Conservation (phyloP, 2,113 vertebrate species). For the Coturnix japonica region DNA sequence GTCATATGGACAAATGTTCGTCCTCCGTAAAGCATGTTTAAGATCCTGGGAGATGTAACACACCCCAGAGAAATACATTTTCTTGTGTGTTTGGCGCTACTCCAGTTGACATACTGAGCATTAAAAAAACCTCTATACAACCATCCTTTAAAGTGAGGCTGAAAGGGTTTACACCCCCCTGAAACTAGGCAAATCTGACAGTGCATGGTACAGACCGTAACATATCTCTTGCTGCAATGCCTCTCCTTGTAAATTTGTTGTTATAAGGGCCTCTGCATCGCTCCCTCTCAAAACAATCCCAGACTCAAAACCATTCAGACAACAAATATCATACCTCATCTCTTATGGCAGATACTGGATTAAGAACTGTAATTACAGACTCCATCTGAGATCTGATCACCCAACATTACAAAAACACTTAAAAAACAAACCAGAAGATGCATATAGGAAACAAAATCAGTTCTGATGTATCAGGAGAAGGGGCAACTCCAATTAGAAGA, state of each 20-base stretch:
- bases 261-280: not conserved
- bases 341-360: not conserved
- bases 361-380: not conserved
- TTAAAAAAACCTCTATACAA: not conserved
- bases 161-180: not conserved
- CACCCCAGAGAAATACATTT: not conserved
- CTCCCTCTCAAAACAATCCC: not conserved
- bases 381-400: not conserved
- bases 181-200: not conserved
- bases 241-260: accelerated
- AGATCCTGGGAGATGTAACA: not conserved
- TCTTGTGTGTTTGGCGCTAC: not conserved
- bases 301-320: not conserved
- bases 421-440: not conserved
- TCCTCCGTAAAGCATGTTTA: not conserved
- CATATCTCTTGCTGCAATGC: not conserved
- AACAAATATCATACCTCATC: not conserved
- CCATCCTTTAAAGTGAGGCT: not conserved
- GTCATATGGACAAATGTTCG: not conserved
- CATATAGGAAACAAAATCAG: not conserved
- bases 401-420: not conserved
- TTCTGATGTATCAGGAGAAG: not conserved
- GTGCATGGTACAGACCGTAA: not conserved
- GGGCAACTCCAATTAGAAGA: not conserved
- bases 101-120: not conserved